Evolutionary conservation across 2,113 vertebrate species (phyloP).

Genomic region (Nyctereutes procyonoides): DNA sequence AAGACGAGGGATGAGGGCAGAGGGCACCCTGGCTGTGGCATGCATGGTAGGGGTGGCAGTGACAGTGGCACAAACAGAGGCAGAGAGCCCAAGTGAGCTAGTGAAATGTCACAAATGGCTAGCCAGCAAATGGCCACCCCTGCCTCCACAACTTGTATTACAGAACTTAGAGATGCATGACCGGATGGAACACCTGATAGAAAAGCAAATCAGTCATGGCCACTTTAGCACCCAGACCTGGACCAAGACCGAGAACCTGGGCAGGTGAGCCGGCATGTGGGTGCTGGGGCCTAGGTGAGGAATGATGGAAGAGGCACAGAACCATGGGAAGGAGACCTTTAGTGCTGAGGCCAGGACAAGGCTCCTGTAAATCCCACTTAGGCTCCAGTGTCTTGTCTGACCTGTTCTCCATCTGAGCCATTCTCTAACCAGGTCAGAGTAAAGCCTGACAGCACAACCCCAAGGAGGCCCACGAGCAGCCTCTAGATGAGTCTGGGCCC

Average conservation of each 20-base stretch:
- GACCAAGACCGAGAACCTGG: conserved; percentile 89
- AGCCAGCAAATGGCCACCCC: background rate
- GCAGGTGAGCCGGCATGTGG: conserved; percentile 85
- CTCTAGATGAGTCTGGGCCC: background rate
- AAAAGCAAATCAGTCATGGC: conserved; percentile 87
- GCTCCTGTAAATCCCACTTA: background rate
- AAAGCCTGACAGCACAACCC: background rate
- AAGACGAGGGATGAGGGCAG: too few species aligned
- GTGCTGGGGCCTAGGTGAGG: background rate
- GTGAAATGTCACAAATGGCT: rapidly evolving
- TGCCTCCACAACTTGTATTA: background rate
- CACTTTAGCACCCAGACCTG: conserved; percentile 80
- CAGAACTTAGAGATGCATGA: conserved; percentile 97
- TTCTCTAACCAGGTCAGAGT: background rate
- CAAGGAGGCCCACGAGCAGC: background rate
- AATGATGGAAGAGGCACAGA: background rate
- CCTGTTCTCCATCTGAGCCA: background rate
- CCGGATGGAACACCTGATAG: conserved; percentile 94
- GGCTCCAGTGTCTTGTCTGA: background rate
- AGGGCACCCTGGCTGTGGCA: background rate
- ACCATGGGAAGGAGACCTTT: background rate
- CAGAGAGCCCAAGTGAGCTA: background rate
- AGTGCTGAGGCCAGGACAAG: background rate
- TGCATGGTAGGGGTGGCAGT: rapidly evolving
- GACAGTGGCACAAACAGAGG: background rate